These are phyloP conservation scores for Oryzias woworae DNA, from an alignment of 2,113 vertebrate species.

Conservation along the genomic window DNA sequence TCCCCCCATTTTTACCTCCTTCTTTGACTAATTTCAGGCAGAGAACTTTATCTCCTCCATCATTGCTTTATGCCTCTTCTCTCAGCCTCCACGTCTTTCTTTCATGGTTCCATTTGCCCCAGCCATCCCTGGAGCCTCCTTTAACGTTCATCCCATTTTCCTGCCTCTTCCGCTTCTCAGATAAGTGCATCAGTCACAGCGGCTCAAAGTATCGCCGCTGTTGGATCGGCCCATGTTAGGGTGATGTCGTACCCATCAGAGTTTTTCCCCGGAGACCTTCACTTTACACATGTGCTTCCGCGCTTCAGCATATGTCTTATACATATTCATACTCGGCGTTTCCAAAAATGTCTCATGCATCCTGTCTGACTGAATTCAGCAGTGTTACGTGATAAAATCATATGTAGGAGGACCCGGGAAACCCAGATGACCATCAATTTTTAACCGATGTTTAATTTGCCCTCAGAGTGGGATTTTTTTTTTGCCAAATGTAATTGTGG, in stretches of 20 bases:
- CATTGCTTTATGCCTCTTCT: constrained; percentile 12
- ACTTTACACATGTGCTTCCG: constrained; percentile 48
- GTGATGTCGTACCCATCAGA: constrained; percentile 44
- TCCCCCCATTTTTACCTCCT: not conserved
- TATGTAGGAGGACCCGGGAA: not conserved
- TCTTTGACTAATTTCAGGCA: constrained; percentile 1
- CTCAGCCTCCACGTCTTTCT: constrained; percentile 16
- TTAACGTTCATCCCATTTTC: constrained; percentile 37
- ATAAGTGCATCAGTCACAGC: constrained; percentile 52
- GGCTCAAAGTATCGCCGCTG: constrained; percentile 22
- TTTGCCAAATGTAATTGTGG: no score
- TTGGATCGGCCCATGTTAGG: constrained; percentile 45
- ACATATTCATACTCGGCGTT: constrained; percentile 53
- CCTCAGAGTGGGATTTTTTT: not conserved
- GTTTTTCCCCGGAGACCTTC: constrained; percentile 44
- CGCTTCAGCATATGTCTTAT: constrained; percentile 32
- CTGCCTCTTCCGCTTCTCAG: constrained; percentile 34
- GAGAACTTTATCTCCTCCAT: constrained; percentile 6
- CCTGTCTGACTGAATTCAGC: not conserved
- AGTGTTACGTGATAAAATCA: not conserved
- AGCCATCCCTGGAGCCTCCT: constrained; percentile 37
- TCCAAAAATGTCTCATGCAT: constrained; percentile 30
- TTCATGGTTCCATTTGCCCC: constrained; percentile 8
- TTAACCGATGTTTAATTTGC: not conserved
- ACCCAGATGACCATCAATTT: not conserved